phyloP scores from a whole-genome alignment of 2,113 vertebrate genomes.

The Typhlomys cinereus region DNA sequence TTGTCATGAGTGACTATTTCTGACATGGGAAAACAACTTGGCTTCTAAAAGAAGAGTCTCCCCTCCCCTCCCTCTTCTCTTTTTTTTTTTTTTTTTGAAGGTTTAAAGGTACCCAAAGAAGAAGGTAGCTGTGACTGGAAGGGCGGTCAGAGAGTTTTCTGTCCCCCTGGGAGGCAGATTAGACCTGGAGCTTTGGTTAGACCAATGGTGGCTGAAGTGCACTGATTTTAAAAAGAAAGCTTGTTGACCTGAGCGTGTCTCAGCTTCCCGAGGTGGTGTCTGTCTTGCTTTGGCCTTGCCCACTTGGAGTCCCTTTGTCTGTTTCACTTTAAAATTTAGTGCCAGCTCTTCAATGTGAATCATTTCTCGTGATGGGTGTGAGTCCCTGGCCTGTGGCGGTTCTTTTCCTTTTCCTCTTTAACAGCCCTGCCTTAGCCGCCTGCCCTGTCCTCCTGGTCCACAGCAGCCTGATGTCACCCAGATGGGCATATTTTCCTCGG shows the following conservation, averaged over 20 bases:
- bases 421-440: accelerated
- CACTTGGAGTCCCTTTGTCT: background rate
- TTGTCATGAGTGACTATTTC: background rate
- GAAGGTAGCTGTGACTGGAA: background rate
- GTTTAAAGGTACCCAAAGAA: background rate
- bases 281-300: accelerated
- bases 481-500: accelerated
- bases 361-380: accelerated
- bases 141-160: background rate
- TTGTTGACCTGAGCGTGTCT: background rate
- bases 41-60: too few species aligned
- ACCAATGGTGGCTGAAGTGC: background rate
- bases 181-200: background rate
- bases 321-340: background rate
- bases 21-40: conserved; percentile 17
- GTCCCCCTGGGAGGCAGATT: background rate
- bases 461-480: accelerated
- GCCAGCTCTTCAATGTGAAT: background rate
- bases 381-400: accelerated
- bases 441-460: too few species aligned
- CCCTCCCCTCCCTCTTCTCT: too few species aligned
- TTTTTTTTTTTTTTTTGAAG: conserved; percentile 25
- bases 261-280: background rate
- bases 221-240: background rate
- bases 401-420: background rate